Conservation (phyloP, 2,888 invertebrate genomes). For the Epirrita christyi region DNA sequence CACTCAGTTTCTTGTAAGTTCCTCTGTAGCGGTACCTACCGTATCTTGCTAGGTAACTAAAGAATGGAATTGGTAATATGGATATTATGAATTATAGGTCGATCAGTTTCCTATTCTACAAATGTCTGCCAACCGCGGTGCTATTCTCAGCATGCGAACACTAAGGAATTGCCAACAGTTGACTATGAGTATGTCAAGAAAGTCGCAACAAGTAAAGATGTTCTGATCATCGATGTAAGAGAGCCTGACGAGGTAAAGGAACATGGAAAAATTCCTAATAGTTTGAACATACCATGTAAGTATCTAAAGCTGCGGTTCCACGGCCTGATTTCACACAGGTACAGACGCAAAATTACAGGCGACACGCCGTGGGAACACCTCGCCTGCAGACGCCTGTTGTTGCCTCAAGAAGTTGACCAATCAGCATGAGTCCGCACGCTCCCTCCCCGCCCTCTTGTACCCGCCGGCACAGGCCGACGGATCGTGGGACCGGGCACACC, state of each 20-base stretch:
- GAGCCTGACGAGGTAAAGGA: conserved; percentile 89
- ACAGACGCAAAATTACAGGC: too few species aligned
- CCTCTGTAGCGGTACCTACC: neutral
- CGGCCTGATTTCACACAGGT: too few species aligned
- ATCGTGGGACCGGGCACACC: too few species aligned
- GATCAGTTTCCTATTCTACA: conserved; percentile 7
- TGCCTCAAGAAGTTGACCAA: too few species aligned
- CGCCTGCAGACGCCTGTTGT: too few species aligned
- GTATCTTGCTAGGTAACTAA: neutral
- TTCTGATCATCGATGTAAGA: conserved; percentile 90
- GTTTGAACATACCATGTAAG: conserved; percentile 91
- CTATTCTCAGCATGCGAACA: conserved; percentile 50
- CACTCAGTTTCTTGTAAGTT: conserved; percentile 14
- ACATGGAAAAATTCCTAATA: conserved; percentile 89
- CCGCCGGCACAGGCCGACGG: too few species aligned
- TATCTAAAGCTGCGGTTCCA: conserved; percentile 39
- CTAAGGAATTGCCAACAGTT: conserved; percentile 57
- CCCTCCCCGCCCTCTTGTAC: too few species aligned
- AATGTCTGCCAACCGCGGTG: conserved; percentile 37
- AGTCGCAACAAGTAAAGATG: conserved; percentile 52
- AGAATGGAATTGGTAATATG: neutral
- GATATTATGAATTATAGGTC: conserved; percentile 19
- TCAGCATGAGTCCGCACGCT: too few species aligned
- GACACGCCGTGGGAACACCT: too few species aligned
- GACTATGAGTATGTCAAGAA: conserved; percentile 75